Conservation (phyloP, 2,797 vertebrate species). For the Kryptolebias ocellatus region DNA sequence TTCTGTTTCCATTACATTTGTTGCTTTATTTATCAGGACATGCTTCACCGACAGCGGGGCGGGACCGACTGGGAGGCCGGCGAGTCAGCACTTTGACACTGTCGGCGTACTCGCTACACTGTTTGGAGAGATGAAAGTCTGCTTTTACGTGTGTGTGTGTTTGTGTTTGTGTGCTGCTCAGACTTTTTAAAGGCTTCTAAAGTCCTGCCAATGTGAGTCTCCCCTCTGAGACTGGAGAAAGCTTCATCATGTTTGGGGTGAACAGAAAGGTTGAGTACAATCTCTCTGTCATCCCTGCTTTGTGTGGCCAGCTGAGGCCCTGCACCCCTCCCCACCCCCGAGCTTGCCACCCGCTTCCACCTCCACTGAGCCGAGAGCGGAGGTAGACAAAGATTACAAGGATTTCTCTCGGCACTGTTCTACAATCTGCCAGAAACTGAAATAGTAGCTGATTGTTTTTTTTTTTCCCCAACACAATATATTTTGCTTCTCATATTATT, state of each 20-base stretch:
- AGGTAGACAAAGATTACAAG: conserved; percentile 32
- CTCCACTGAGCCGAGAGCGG: conserved; percentile 26
- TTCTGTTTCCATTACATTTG: conserved; percentile 62
- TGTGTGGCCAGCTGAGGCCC: conserved; percentile 50
- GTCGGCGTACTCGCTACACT: conserved; percentile 29
- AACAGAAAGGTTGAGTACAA: conserved; percentile 57
- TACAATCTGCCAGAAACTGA: conserved; percentile 42
- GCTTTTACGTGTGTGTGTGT: conserved; percentile 19
- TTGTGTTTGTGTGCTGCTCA: conserved; percentile 49
- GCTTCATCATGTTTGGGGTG: conserved; percentile 64
- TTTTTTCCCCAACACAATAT: conserved; percentile 11
- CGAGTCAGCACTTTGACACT: conserved; percentile 68
- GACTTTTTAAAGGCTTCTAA: conserved; percentile 46
- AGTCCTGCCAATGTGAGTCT: conserved; percentile 59
- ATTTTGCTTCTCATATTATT: conserved; percentile 13
- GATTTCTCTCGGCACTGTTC: conserved; percentile 38
- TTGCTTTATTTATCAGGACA: conserved; percentile 73
- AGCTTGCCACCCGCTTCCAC: conserved; percentile 23
- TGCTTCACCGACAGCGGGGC: conserved; percentile 46
- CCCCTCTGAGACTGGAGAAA: conserved; percentile 48
- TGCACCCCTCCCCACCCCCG: conserved; percentile 16
- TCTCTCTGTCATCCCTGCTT: conserved; percentile 52
- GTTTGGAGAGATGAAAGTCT: conserved; percentile 58
- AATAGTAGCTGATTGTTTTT: conserved; percentile 20
- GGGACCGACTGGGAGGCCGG: conserved; percentile 55